Evolutionary conservation across 2,888 invertebrate genomes (phyloP).

Genomic region (Drosophila neonasuta): DNA sequence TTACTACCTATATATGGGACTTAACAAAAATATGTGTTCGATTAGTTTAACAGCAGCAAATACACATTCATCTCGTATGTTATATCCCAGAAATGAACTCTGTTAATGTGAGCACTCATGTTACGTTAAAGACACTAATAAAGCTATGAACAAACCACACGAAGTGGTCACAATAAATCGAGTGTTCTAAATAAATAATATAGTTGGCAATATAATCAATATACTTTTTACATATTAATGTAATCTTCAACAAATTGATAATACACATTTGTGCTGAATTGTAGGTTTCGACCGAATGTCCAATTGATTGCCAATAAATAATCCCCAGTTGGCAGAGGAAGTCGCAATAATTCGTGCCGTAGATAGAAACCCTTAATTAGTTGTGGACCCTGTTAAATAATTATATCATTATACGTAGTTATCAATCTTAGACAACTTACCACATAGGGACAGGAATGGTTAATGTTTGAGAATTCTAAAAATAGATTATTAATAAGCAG

Average conservation of each 20-base stretch:
- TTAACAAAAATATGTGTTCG: too few relatives aligned
- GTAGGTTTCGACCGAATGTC: background rate
- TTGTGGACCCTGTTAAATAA: slow-evolving; percentile 7
- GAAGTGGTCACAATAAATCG: too few relatives aligned
- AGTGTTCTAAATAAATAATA: too few relatives aligned
- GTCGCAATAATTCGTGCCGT: background rate
- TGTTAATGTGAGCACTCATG: too few relatives aligned
- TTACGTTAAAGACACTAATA: too few relatives aligned
- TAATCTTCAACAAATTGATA: slow-evolving; percentile 22
- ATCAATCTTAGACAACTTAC: slow-evolving; percentile 9
- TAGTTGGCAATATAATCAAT: too few relatives aligned
- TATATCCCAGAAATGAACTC: too few relatives aligned
- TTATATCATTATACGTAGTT: background rate
- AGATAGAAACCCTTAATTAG: background rate
- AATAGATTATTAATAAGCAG: background rate
- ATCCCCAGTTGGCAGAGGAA: slow-evolving; percentile 35
- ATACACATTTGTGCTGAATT: background rate
- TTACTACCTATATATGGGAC: too few relatives aligned
- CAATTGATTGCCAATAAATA: slow-evolving; percentile 27
- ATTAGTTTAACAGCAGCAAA: too few relatives aligned
- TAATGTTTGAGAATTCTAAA: slow-evolving; percentile 23
- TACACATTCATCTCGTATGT: too few relatives aligned
- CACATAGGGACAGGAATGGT: slow-evolving; percentile 31
- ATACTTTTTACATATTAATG: background rate
- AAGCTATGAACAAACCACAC: too few relatives aligned